These are phyloP conservation scores for Cebidichthys violaceus DNA, from an alignment of 2,113 vertebrate species.

Conservation along the genomic window DNA sequence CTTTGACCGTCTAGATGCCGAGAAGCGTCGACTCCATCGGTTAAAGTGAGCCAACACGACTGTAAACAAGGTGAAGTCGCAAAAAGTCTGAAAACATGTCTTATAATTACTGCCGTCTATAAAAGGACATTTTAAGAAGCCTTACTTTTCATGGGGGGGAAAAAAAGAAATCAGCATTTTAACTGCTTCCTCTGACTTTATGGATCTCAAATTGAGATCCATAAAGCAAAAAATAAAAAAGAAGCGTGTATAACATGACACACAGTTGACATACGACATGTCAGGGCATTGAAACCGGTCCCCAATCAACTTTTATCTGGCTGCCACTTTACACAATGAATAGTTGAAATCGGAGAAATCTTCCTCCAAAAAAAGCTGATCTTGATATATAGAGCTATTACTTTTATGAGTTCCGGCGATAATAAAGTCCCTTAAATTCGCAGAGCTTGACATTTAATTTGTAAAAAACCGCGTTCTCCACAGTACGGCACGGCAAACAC, in stretches of 20 bases:
- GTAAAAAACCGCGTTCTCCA: not conserved
- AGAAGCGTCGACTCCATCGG: slow-evolving; percentile 25
- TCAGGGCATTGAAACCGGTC: not conserved
- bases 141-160: not conserved
- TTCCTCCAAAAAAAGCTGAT: slow-evolving; percentile 36
- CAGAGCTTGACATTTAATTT: slow-evolving; percentile 32
- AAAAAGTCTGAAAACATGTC: not conserved
- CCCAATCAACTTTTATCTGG: slow-evolving; percentile 9
- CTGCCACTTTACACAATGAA: slow-evolving; percentile 16
- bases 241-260: slow-evolving; percentile 1
- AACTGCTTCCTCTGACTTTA: slow-evolving; percentile 15
- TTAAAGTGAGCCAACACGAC: slow-evolving; percentile 49
- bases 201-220: not conserved
- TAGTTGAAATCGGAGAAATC: not conserved
- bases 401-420: slow-evolving; percentile 3
- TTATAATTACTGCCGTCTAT: slow-evolving; percentile 16
- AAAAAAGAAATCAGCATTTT: slow-evolving; percentile 6
- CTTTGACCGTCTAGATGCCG: slow-evolving; percentile 43
- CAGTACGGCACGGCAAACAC: not conserved
- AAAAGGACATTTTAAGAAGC: not conserved
- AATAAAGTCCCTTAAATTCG: slow-evolving; percentile 30
- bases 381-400: slow-evolving; percentile 16
- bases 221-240: not conserved
- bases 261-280: not conserved
- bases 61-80: slow-evolving; percentile 32